Conservation (phyloP, 1,140 invertebrate species). For the Sitobion miscanthi region DNA sequence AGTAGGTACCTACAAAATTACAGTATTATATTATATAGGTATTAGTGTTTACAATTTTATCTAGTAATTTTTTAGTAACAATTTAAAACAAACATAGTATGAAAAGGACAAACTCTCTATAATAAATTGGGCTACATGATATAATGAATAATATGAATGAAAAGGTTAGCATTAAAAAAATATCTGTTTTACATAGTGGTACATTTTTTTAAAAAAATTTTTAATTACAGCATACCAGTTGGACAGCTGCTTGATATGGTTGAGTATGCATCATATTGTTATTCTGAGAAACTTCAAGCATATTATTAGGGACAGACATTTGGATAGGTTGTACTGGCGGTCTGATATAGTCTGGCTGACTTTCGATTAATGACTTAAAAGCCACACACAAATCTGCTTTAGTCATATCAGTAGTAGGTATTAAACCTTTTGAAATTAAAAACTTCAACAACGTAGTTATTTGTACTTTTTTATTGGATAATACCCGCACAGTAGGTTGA, state of each 20-base stretch:
- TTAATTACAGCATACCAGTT: not conserved
- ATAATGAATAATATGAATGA: not conserved
- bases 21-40: not conserved
- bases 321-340: not conserved
- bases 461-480: not conserved
- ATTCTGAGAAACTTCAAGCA: not conserved
- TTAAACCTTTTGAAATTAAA: conserved; percentile 25
- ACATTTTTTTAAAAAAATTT: not conserved
- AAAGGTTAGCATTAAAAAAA: not conserved
- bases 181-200: no score
- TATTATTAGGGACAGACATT: conserved; percentile 24
- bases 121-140: no score
- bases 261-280: conserved; percentile 30
- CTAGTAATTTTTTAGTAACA: no score
- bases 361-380: conserved; percentile 38
- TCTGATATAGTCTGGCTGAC: not conserved
- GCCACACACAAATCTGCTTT: not conserved
- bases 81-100: no score
- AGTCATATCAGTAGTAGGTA: not conserved
- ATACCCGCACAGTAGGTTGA: not conserved
- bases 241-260: not conserved
- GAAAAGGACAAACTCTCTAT: no score
- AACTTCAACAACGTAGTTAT: not conserved
- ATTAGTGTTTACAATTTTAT: not conserved
- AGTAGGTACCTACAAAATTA: no score